A percentile compares a stretch with the other conserved stretches of the same genome.
Evolutionary conservation across 2,888 invertebrate species (phyloP).

Genomic region (Drosophila cognata): DNA sequence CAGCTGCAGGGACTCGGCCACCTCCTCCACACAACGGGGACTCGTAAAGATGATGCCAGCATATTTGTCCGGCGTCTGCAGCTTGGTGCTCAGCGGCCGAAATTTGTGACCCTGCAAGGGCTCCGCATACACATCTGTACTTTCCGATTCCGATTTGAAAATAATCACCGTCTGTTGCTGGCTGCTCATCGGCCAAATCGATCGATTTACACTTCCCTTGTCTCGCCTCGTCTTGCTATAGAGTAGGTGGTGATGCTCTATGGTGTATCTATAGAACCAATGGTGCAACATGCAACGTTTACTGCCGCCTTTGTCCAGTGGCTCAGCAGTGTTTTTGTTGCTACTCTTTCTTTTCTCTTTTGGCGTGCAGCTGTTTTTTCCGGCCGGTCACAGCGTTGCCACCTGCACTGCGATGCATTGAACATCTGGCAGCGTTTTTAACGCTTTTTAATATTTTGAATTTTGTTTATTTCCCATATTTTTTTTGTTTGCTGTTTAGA

Average conservation of each 20-base stretch:
- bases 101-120: slow-evolving; percentile 85
- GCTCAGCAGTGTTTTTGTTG: not conserved
- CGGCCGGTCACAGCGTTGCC: slow-evolving; percentile 9
- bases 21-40: slow-evolving; percentile 86
- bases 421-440: not conserved
- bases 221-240: not conserved
- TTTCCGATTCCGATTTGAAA: slow-evolving; percentile 85
- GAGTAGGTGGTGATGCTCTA: not conserved
- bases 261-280: not conserved
- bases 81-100: slow-evolving; percentile 84
- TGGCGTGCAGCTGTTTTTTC: slow-evolving; percentile 20
- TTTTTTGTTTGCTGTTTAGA: not conserved
- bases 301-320: slow-evolving; percentile 17
- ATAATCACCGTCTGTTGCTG: slow-evolving; percentile 82
- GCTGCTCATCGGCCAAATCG: slow-evolving; percentile 49
- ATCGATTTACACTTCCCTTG: not conserved
- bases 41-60: slow-evolving; percentile 87
- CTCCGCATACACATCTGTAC: slow-evolving; percentile 85
- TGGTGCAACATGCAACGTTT: not conserved
- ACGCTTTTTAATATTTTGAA: not conserved
- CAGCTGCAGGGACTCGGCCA: slow-evolving; percentile 84
- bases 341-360: not conserved
- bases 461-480: not conserved
- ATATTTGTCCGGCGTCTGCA: slow-evolving; percentile 85
- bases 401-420: not conserved